phyloP scores from a whole-genome alignment of 2,888 invertebrate genomes.

The Fragum sueziense region DNA sequence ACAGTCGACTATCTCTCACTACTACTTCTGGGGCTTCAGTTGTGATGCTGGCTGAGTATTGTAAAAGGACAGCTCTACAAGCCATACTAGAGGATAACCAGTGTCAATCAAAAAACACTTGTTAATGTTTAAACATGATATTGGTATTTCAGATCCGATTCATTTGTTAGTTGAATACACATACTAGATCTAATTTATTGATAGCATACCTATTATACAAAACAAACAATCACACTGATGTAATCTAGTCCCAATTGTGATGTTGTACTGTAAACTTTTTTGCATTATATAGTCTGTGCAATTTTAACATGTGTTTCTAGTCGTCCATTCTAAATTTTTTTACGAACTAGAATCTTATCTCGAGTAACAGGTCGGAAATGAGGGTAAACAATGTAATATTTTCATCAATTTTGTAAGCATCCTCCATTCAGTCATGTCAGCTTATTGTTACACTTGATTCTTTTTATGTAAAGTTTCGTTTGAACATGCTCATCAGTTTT shows the following conservation, averaged over 20 bases:
- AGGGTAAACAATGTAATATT: slow-evolving; percentile 11
- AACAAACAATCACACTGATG: not conserved
- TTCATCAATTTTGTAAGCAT: slow-evolving; percentile 1
- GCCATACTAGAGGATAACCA: slow-evolving; percentile 5
- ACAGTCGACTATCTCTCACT: not conserved
- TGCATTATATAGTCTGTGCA: slow-evolving; percentile 36
- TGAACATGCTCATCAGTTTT: not conserved
- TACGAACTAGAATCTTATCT: slow-evolving; percentile 7
- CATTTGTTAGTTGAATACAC: not conserved
- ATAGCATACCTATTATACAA: too few species aligned
- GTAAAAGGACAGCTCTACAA: slow-evolving; percentile 3
- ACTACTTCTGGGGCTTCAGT: slow-evolving; percentile 26
- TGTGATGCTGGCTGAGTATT: slow-evolving; percentile 10
- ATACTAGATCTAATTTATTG: too few species aligned
- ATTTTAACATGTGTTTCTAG: slow-evolving; percentile 33
- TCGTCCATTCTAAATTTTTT: slow-evolving; percentile 15
- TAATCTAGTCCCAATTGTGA: slow-evolving; percentile 27
- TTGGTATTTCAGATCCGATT: not conserved
- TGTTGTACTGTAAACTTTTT: slow-evolving; percentile 37
- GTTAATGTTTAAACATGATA: not conserved
- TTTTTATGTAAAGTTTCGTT: slow-evolving; percentile 5
- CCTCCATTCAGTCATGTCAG: not conserved
- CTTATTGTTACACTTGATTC: slow-evolving; percentile 13
- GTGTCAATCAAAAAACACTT: not conserved
- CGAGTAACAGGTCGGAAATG: slow-evolving; percentile 10